Evolutionary conservation across 1,140 invertebrate genomes (phyloP).

Genomic region (Pinna nobilis): DNA sequence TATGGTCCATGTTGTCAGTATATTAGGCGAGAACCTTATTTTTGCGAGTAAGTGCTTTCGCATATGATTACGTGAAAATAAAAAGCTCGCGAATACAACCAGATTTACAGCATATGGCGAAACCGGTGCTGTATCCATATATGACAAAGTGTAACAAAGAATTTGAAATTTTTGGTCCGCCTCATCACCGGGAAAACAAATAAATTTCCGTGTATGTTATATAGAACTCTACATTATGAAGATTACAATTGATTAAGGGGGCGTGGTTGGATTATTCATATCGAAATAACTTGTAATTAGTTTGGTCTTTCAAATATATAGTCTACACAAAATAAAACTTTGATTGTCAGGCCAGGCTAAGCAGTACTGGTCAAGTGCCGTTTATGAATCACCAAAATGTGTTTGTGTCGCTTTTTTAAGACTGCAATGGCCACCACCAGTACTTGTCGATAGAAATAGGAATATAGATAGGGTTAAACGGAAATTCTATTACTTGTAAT

Average conservation of each 20-base stretch:
- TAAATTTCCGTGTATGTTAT: neutral
- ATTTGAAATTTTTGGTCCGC: conserved; percentile 17
- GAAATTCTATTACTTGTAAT: conserved; percentile 22
- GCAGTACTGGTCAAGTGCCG: conserved; percentile 2
- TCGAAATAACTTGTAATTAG: conserved; percentile 19
- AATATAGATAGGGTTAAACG: neutral
- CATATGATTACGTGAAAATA: too few species aligned
- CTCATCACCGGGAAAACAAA: neutral
- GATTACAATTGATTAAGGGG: neutral
- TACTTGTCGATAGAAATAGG: conserved; percentile 24
- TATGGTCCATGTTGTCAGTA: too few species aligned
- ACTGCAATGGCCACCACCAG: neutral
- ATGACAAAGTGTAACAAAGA: neutral
- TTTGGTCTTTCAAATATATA: conserved; percentile 8
- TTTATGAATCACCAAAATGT: conserved; percentile 18
- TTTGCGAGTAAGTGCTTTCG: too few species aligned
- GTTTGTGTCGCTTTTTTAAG: conserved; percentile 1
- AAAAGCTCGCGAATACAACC: too few species aligned
- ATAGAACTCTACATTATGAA: neutral
- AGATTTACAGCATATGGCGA: too few species aligned
- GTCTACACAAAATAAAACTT: neutral
- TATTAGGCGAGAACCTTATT: too few species aligned
- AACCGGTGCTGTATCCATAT: neutral
- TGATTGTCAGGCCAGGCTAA: neutral
- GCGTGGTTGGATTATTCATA: conserved; percentile 11